Evolutionary conservation across 1,140 invertebrate species (phyloP), one percentile per base, ranked within the genome.

Genomic region (Euwallacea similis): DNA sequence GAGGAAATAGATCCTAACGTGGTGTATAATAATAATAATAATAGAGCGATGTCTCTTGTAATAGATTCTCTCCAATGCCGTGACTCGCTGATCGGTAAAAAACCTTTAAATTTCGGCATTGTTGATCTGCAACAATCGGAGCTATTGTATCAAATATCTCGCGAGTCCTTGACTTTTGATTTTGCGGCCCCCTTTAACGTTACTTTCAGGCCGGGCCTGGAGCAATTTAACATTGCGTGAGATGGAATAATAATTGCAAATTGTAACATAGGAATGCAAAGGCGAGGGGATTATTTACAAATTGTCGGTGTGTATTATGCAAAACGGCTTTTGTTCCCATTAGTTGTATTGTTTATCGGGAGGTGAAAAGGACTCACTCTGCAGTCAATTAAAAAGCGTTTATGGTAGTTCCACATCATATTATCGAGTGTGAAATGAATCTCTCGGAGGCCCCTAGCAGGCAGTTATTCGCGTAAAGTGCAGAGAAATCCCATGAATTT

Each of bases 381-480:
- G 3, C 9, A 13, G 13, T 2, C 0, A 50, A 50, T 50, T 50
- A 50, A 50, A 11, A 50, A 50, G 13, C 46, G 9, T 13, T 50
- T 11, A 10, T 50, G 13, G 13, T 50, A 50, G 9, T 11, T 50
- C 13, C 9, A 11, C 46, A 50, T 10, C 9, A 50, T 11, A 50
- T 11, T 50, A 50, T 56, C 11, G 16, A 56, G 54, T 56, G 54
- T 56, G 54, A 56, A 56, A 56, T 56, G 54, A 56, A 56, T 56
- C 11, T 16, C 16, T 56, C 16, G 16, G 16, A 2, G 54, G 16
- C 8, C 16, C 46, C n/a, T 56, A 9, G 8, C 9, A 56, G 16
- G 54, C 11, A 13, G 2, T 56, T 56, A 56, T 56, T 56, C 54
- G 16, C 3, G n/a, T 56, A 56, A 56, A 56, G 16, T 56, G 16